Conservation (phyloP, 2,113 vertebrate species). For the Sitta europaea region DNA sequence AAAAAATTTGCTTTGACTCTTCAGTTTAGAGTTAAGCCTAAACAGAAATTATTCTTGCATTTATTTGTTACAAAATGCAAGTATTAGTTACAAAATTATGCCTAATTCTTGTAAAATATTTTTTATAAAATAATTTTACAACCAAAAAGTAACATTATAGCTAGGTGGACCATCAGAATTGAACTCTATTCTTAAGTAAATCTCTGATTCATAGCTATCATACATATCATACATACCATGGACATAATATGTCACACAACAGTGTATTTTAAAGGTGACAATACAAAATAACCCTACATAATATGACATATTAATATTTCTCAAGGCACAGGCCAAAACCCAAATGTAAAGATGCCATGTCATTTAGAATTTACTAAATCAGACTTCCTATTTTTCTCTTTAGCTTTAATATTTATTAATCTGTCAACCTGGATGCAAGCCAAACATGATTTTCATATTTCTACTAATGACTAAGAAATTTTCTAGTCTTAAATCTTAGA, state of each 20-base stretch:
- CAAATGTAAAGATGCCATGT: background rate
- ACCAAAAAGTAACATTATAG: background rate
- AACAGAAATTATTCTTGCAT: background rate
- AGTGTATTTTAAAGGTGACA: background rate
- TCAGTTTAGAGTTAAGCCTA: background rate
- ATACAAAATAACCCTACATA: background rate
- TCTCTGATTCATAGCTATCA: background rate
- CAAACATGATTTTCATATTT: background rate
- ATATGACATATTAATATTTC: background rate
- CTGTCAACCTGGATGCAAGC: background rate
- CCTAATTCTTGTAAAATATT: background rate
- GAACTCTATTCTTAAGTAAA: background rate
- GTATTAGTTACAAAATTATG: background rate
- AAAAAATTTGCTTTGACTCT: background rate
- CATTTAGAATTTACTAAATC: background rate
- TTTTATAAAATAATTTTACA: background rate
- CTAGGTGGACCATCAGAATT: background rate
- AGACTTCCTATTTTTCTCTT: background rate
- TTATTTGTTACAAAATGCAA: background rate
- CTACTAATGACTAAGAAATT: background rate
- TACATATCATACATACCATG: background rate
- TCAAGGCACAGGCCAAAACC: background rate
- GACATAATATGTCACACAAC: background rate
- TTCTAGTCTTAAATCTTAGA: background rate
- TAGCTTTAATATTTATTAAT: background rate